Base-by-base conservation (phyloP, 2,113 vertebrate genomes). In the Collichthys lucidus region DNA sequence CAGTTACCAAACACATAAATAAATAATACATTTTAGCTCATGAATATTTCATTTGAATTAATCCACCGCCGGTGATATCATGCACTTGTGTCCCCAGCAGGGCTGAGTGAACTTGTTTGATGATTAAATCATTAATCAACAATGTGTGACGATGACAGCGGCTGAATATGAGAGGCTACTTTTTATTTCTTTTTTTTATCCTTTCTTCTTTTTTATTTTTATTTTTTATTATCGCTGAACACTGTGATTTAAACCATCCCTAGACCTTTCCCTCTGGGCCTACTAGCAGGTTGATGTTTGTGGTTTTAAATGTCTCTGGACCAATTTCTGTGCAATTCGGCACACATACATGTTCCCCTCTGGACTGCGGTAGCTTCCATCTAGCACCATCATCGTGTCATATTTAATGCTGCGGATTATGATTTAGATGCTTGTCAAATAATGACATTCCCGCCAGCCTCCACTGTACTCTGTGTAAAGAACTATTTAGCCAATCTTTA, bases 51-150 rank as follows among this genome's bases (percentile, higher is more conserved):
- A 56, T 44, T 20, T 42, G 9, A 61, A 69, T 69, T 12, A 55
- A 31, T 42, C 64, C 9, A 66, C 31, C 42, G 42, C 57, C 16
- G 12, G 20, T 60, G 74, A 74, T 53, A 63, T 61, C 70, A 60
- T 40, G 22, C 11, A 70, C 14, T 46, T 16, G 5, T 53, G 22
- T 24, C 65, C 52, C 64, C 68, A 26, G 22, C 0, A 40, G 59
- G 29, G 35, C 35, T 44, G 20, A 77, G 24, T 50, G 46, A 77
- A 65, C 35, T 70, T 72, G 65, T 72, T 61, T 75, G 50, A 59
- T 69, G 57, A 80, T 80, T 74, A 80, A 83, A 83, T 74, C 57
- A 83, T 83, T 65, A 65, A 73, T 56, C 16, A 7, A 67, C 44
- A 61, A 52, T 55, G 40, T 68, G 56, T 60, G 31, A 75, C 35